These are phyloP conservation scores for Meteorus sp. DNA, from an alignment of 1,140 invertebrate genomes.

Conservation along the genomic window DNA sequence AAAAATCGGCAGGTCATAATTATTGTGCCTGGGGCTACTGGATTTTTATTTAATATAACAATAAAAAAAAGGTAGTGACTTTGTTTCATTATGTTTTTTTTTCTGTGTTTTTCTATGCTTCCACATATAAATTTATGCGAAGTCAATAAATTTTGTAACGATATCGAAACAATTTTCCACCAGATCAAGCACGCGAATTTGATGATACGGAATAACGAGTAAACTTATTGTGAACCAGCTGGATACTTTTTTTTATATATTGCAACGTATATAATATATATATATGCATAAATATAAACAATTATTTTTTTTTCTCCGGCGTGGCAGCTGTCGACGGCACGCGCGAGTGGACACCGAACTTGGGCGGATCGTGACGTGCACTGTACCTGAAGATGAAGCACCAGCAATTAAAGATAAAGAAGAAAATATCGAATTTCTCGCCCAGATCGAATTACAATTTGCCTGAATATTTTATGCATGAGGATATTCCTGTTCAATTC, in stretches of 20 bases:
- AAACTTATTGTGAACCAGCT: constrained; percentile 7
- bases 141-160: background rate
- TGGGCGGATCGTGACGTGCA: constrained; percentile 6
- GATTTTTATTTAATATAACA: background rate
- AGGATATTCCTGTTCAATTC: no score
- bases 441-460: no score
- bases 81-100: background rate
- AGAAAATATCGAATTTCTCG: no score
- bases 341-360: constrained; percentile 16
- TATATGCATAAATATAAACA: no score
- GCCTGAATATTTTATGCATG: no score
- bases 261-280: no score
- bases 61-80: background rate
- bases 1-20: constrained; percentile 22
- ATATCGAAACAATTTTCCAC: constrained; percentile 2
- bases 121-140: background rate
- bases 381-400: no score
- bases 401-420: no score
- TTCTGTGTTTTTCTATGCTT: background rate
- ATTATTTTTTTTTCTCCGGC: no score
- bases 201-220: constrained; percentile 18
- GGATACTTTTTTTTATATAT: no score
- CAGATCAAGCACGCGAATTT: background rate
- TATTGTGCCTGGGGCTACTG: constrained; percentile 18
- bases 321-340: constrained; percentile 19